Evolutionary conservation across 2,888 invertebrate genomes (phyloP), one percentile per base, ranked within the genome.

Genomic region (Thelaira solivaga): DNA sequence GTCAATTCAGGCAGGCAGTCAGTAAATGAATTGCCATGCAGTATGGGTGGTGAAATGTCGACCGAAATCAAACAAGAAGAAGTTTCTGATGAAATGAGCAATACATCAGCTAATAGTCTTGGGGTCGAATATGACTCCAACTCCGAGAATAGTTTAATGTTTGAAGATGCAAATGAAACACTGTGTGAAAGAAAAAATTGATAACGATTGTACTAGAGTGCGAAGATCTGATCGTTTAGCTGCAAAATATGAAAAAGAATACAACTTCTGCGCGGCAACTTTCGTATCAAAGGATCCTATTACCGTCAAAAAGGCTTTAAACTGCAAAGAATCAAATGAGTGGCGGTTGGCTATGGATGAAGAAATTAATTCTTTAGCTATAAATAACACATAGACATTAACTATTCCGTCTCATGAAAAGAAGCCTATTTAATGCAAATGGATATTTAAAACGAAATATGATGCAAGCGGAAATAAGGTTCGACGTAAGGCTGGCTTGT

Each of bases 361-460:
- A 18, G 45, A 73, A 41, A 73, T 47, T 18, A 47, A 55, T 1
- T 73, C 45, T 2, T 6, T 57, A 24, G 22, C 45, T 3, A 20
- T 8, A 57, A 64, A 31, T 18, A 4, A 31, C 6, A 72, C 71
- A 8, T 55, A 45, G 55, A 31, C 6, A 31, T 34, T 72, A 29
- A 18, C 13, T 11, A 29, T 34, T n/a, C 16, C 55, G 16, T 36
- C 49, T 6, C 4, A 6, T 20, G 31, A 31, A 24, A 55, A 43
- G 34, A 73, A 53, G 20, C 45, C 65, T 8, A 61, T 74, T 26
- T 67, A 74, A 29, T 36, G 24, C 7, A 74, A 61, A 31, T 74
- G 51, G 36, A 22, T 61, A 0, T 74, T 59, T 31, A 74, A 64
- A 4, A 73, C 62, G 18, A 73, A 73, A n/a, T n/a, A n/a, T n/a